These are phyloP conservation scores for Drosophila melanocephala DNA, from an alignment of 2,888 invertebrate genomes.

Conservation along the genomic window DNA sequence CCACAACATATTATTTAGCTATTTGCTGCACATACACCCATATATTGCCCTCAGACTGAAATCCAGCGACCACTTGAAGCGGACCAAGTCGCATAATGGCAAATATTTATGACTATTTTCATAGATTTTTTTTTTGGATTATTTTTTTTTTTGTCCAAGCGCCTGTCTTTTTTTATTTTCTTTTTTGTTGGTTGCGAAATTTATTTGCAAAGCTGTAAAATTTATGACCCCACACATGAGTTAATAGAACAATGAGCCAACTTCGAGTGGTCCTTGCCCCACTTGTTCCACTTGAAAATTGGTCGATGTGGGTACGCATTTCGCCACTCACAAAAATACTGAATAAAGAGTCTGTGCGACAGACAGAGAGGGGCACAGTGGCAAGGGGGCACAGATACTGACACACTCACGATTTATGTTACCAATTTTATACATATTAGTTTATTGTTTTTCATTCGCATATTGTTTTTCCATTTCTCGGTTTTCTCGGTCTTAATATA, in stretches of 20 bases:
- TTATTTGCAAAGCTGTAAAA: slow-evolving; percentile 78
- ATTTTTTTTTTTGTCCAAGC: neutral
- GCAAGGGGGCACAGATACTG: neutral
- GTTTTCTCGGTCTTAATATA: slow-evolving; percentile 12
- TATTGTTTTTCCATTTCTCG: slow-evolving; percentile 3
- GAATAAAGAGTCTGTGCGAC: neutral
- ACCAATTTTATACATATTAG: slow-evolving; percentile 54
- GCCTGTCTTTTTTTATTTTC: slow-evolving; percentile 4
- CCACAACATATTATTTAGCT: slow-evolving; percentile 69
- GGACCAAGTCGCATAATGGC: slow-evolving; percentile 67
- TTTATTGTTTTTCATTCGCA: slow-evolving; percentile 53
- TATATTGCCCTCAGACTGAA: slow-evolving; percentile 10
- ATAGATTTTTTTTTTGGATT: slow-evolving; percentile 23
- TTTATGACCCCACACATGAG: slow-evolving; percentile 77
- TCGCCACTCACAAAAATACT: slow-evolving; percentile 8
- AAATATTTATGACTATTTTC: slow-evolving; percentile 78
- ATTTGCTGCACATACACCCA: slow-evolving; percentile 43
- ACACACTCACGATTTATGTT: slow-evolving; percentile 47
- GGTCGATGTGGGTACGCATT: slow-evolving; percentile 37
- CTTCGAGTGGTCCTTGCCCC: slow-evolving; percentile 37
- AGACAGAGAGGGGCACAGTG: neutral
- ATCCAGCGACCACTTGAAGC: slow-evolving; percentile 62
- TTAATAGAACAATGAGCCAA: slow-evolving; percentile 73
- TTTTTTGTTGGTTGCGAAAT: slow-evolving; percentile 44
- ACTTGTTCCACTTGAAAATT: slow-evolving; percentile 41